Conservation (phyloP, 2,113 vertebrate genomes). For the Furnarius figulus region DNA sequence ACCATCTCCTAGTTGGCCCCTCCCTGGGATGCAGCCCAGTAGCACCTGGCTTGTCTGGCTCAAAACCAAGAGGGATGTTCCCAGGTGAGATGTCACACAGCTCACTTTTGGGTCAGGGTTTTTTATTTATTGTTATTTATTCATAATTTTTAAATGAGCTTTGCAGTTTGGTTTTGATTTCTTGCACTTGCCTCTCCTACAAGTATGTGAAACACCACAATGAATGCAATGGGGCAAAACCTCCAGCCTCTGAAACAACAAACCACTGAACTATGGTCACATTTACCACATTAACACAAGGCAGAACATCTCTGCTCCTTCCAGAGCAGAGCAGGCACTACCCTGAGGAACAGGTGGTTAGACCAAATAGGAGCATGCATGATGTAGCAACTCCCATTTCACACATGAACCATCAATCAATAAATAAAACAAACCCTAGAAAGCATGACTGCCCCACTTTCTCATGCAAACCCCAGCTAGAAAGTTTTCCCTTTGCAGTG, state of each 20-base stretch:
- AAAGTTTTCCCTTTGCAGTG: neutral
- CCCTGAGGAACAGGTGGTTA: neutral
- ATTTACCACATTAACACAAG: accelerated
- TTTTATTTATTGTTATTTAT: neutral
- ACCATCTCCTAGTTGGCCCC: neutral
- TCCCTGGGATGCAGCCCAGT: neutral
- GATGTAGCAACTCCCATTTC: neutral
- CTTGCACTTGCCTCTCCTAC: neutral
- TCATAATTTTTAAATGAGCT: neutral
- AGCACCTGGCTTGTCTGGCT: neutral
- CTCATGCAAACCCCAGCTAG: neutral
- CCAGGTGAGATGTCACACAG: neutral
- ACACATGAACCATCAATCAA: neutral
- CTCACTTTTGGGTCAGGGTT: neutral
- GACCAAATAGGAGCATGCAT: neutral
- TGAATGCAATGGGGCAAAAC: neutral
- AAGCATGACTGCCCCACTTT: neutral
- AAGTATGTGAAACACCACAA: neutral
- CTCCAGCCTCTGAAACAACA: neutral
- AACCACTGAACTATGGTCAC: neutral
- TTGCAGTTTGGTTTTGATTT: neutral
- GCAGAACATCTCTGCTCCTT: neutral
- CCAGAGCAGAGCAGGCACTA: neutral
- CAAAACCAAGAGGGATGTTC: neutral
- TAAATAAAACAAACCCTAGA: neutral